Evolutionary conservation across 2,888 invertebrate genomes (phyloP).

Genomic region (Euzophera pinguis): DNA sequence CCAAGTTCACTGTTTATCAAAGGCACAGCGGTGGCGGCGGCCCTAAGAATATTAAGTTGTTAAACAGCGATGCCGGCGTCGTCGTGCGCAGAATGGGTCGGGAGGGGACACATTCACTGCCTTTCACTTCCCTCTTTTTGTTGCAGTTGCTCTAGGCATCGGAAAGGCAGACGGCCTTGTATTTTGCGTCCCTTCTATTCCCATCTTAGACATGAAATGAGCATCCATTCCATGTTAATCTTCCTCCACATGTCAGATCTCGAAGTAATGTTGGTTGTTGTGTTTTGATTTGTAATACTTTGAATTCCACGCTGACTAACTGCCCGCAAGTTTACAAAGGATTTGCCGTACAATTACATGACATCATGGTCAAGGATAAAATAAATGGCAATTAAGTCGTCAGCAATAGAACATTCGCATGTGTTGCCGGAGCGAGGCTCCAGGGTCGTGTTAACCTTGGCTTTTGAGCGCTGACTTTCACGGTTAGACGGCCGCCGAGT

Average conservation of each 20-base stretch:
- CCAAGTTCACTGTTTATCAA: constrained; percentile 22
- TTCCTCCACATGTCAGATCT: not conserved
- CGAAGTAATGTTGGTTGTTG: too few species aligned
- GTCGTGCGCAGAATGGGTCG: constrained; percentile 48
- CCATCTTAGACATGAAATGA: constrained; percentile 35
- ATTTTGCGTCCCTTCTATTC: constrained; percentile 63
- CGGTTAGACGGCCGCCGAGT: constrained; percentile 72
- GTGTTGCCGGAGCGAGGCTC: constrained; percentile 52
- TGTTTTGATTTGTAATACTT: not conserved
- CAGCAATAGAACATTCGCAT: constrained; percentile 67
- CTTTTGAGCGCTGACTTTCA: constrained; percentile 79
- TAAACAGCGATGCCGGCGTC: constrained; percentile 39
- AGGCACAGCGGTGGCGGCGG: constrained; percentile 17
- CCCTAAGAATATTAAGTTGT: constrained; percentile 28
- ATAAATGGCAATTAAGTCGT: constrained; percentile 54
- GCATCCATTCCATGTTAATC: constrained; percentile 13
- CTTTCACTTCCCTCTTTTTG: constrained; percentile 80
- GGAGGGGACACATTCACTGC: constrained; percentile 75
- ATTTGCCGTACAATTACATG: constrained; percentile 54
- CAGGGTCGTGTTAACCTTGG: constrained; percentile 76
- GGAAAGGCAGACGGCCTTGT: constrained; percentile 76
- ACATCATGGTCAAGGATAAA: constrained; percentile 63
- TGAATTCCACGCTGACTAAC: constrained; percentile 25
- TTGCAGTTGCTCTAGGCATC: constrained; percentile 65
- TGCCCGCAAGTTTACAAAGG: constrained; percentile 31